Evolutionary conservation across 2,797 vertebrate genomes (phyloP).

Genomic region (Macrochelys suwanniensis): DNA sequence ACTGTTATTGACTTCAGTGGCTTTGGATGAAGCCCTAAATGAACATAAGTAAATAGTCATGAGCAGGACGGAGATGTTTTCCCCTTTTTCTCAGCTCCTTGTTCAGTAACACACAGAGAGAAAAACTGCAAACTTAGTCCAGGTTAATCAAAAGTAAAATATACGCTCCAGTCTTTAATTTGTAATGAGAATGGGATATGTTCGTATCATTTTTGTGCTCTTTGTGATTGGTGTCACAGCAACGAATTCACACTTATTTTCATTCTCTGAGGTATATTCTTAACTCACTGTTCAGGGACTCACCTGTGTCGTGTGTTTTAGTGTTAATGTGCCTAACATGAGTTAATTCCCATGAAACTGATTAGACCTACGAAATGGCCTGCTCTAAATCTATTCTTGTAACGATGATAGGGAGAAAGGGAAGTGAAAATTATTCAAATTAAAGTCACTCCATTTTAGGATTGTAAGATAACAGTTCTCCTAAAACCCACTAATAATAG

Average conservation of each 20-base stretch:
- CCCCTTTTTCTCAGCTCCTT: not conserved
- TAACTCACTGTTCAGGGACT: not conserved
- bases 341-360: not conserved
- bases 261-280: not conserved
- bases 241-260: not conserved
- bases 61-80: not conserved
- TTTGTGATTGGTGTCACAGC: not conserved
- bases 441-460: not conserved
- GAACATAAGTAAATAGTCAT: not conserved
- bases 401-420: slow-evolving; percentile 32
- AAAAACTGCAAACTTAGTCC: not conserved
- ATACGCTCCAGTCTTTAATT: not conserved
- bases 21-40: not conserved
- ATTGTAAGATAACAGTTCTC: slow-evolving; percentile 4
- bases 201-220: not conserved
- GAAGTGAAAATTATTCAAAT: not conserved
- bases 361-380: not conserved
- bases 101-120: too few relatives aligned
- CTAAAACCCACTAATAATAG: not conserved
- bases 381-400: slow-evolving; percentile 2
- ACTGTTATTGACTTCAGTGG: not conserved
- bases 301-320: not conserved
- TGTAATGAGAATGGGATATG: not conserved
- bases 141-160: not conserved
- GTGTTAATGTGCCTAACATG: not conserved